Base-by-base conservation (phyloP, 2,113 vertebrate species). In the Leucoraja erinaceus region DNA sequence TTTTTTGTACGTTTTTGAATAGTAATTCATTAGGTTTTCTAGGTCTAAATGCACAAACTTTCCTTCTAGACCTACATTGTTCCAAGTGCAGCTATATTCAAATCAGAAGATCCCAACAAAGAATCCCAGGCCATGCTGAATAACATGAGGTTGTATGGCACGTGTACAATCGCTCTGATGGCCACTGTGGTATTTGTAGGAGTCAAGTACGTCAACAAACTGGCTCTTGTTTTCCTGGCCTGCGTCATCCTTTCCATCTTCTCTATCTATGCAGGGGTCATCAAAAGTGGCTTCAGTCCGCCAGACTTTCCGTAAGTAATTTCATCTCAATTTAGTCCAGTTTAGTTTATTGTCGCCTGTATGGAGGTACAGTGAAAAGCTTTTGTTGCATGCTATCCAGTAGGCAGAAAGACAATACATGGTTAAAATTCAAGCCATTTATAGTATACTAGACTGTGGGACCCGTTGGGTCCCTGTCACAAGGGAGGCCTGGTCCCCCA, bases 171-270 rank as follows among this genome's bases (percentile, higher is more conserved):
- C 7, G 93, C 94, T 0, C 95, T 99, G 91, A 99, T 99, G 98
- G 94, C 97, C 0, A 33, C 97, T 47, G 98, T 99, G 11, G 98
- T 99, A 83, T 99, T 98, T 59, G 98, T 99, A 4, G 98, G 98
- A 0, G 98, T 99, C 63, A 99, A 98, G 94, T 99, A 99, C 1
- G 98, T 99, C 94, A 99, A 99, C 96, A 99, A 99, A 94, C 96
- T 99, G 76, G 98, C 98, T 0, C 94, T 99, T 28, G 98, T 99
- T 79, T 99, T 99, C 95, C 96, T 99, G 94, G 97, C 98, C 86
- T 99, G 98, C 3, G 98, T 99, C 79, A 96, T 99, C 93, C 97
- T 99, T 56, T 99, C 98, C 93, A 99, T 99, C 93, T 93, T 99
- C 5, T 96, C 98, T 93, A 99, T 99, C 95, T 99, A 99, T 0